These are phyloP conservation scores for Porites divaricata DNA, from an alignment of 92 coral and sea anemone species.

Conservation along the genomic window DNA sequence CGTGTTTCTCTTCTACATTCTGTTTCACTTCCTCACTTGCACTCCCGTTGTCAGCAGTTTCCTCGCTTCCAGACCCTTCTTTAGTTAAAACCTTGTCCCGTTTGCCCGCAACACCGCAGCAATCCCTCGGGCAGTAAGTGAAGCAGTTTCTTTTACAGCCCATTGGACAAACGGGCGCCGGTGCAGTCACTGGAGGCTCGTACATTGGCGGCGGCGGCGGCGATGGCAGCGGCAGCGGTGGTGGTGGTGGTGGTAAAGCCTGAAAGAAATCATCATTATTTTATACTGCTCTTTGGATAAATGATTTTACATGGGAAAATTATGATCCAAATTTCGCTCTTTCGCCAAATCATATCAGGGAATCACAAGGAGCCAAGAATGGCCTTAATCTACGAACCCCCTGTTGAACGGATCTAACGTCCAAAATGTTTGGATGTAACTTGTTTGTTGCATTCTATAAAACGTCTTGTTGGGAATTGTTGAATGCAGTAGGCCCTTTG, in stretches of 20 bases:
- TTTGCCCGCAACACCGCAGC: conserved; percentile 81
- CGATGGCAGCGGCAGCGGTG: conserved; percentile 14
- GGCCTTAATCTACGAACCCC: too few relatives aligned
- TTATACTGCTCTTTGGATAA: not conserved
- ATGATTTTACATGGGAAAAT: not conserved
- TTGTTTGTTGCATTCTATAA: too few relatives aligned
- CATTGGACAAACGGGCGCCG: conserved; percentile 67
- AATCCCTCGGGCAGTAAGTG: conserved; percentile 78
- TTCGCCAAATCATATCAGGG: too few relatives aligned
- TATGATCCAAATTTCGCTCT: not conserved
- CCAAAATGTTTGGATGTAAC: too few relatives aligned
- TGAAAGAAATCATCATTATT: conserved; percentile 24
- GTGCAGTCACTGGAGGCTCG: conserved; percentile 37
- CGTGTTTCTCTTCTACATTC: conserved; percentile 5
- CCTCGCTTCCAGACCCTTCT: conserved; percentile 46
- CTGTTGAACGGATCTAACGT: too few relatives aligned
- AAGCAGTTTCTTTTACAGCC: conserved; percentile 77
- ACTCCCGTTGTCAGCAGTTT: conserved; percentile 24
- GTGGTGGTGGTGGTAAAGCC: not conserved
- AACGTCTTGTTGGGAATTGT: too few relatives aligned
- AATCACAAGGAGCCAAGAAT: too few relatives aligned
- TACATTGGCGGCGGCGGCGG: not conserved
- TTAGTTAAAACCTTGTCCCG: conserved; percentile 56
- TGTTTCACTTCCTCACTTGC: conserved; percentile 25
- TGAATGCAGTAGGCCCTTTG: too few relatives aligned